Conservation (phyloP, 2,888 invertebrate species). For the Bugulina stolonifera region DNA sequence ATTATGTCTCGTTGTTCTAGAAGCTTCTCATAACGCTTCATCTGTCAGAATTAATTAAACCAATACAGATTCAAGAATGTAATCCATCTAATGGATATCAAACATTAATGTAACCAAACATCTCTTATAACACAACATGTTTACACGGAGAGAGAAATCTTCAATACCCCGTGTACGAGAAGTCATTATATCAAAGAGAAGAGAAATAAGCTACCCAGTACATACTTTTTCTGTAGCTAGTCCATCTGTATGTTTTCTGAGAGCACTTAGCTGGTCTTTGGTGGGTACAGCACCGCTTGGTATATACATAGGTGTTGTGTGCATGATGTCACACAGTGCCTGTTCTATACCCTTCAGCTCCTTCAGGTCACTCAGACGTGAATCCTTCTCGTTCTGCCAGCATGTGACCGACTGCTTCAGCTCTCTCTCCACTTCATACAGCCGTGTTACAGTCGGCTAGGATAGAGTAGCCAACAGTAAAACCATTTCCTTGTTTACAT, state of each 20-base stretch:
- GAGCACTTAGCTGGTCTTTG: slow-evolving; percentile 40
- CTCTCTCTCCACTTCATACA: slow-evolving; percentile 43
- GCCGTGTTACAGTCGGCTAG: slow-evolving; percentile 23
- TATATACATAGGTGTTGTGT: slow-evolving; percentile 46
- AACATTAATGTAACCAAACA: too few species aligned
- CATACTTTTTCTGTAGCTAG: slow-evolving; percentile 4
- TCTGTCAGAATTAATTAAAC: neutral
- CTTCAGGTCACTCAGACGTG: slow-evolving; percentile 40
- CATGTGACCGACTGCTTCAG: slow-evolving; percentile 37
- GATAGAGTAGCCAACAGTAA: neutral
- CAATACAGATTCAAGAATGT: too few species aligned
- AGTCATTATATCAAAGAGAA: too few species aligned
- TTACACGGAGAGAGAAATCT: too few species aligned
- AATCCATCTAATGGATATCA: too few species aligned
- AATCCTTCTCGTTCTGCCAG: slow-evolving; percentile 42
- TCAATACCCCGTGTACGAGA: too few species aligned
- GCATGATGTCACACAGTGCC: slow-evolving; percentile 44
- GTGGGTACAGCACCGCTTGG: slow-evolving; percentile 43
- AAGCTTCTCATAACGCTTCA: neutral
- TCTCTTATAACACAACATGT: too few species aligned
- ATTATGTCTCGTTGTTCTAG: slow-evolving; percentile 31
- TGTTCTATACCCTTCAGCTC: slow-evolving; percentile 42
- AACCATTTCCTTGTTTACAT: too few species aligned
- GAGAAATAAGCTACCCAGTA: neutral
- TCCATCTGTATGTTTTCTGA: slow-evolving; percentile 41